A percentile compares a stretch with the other conserved stretches of the same genome.
These are phyloP conservation scores for Spheniscus humboldti DNA, from an alignment of 2,797 vertebrate genomes.

Conservation along the genomic window DNA sequence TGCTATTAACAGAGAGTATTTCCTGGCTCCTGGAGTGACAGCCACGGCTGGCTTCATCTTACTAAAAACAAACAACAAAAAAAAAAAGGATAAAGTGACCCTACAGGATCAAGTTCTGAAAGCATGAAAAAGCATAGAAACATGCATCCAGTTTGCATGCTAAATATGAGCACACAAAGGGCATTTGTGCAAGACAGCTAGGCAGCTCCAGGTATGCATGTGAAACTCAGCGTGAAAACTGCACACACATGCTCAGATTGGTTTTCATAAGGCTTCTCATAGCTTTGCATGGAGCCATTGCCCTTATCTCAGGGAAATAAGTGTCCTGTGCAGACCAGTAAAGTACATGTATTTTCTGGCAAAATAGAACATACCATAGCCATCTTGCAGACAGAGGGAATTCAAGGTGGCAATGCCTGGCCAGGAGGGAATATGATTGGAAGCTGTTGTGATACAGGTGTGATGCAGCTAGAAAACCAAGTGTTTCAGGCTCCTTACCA, in stretches of 20 bases:
- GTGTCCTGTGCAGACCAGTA: not conserved
- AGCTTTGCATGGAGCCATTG: not conserved
- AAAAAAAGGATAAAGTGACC: not conserved
- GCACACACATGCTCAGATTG: fast-evolving
- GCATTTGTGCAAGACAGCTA: not conserved
- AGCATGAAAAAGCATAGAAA: not conserved
- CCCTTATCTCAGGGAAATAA: not conserved
- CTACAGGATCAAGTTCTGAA: not conserved
- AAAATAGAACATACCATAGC: not conserved
- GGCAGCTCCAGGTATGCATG: not conserved
- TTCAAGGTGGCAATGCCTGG: not conserved
- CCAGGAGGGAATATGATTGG: not conserved
- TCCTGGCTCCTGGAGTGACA: not conserved
- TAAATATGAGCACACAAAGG: not conserved
- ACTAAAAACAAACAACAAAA: not conserved
- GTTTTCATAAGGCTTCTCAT: not conserved
- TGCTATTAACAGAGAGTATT: not conserved
- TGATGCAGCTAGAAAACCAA: not conserved
- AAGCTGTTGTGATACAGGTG: not conserved
- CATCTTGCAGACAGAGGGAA: not conserved
- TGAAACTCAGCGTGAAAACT: fast-evolving
- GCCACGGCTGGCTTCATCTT: fast-evolving
- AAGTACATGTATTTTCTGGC: not conserved
- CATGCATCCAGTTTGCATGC: fast-evolving
- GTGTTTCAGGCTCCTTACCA: not conserved